A percentile compares a stretch with the other conserved stretches of the same genome.
Conservation (phyloP, 1,140 invertebrate genomes). For the Heliconius melpomene region DNA sequence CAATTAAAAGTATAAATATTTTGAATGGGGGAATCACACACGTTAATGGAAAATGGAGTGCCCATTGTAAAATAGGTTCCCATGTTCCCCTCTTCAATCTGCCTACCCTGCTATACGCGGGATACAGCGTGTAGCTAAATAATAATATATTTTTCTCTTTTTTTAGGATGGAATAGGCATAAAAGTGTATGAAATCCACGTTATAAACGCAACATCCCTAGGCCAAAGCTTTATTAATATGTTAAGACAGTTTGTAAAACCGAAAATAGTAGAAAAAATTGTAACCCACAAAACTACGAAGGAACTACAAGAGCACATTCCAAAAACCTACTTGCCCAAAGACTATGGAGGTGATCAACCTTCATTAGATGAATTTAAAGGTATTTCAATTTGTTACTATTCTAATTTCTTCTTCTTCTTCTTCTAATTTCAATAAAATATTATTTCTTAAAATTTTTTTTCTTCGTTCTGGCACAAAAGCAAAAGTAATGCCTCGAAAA, state of each 20-base stretch:
- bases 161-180: constrained; percentile 61
- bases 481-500: too few relatives aligned
- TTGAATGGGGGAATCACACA: too few relatives aligned
- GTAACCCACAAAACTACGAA: constrained; percentile 66
- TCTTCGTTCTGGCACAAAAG: too few relatives aligned
- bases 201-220: constrained; percentile 47
- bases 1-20: too few relatives aligned
- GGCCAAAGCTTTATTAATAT: constrained; percentile 51
- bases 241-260: constrained; percentile 74
- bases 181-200: constrained; percentile 52
- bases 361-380: constrained; percentile 56
- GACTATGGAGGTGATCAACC: constrained; percentile 79
- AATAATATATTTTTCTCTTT: not conserved
- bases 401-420: too few relatives aligned
- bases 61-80: too few relatives aligned
- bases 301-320: constrained; percentile 73
- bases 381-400: constrained; percentile 28
- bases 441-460: too few relatives aligned
- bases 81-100: too few relatives aligned
- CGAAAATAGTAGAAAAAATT: constrained; percentile 74
- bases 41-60: too few relatives aligned
- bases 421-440: too few relatives aligned
- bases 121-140: too few relatives aligned
- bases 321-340: constrained; percentile 76
- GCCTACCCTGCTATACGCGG: too few relatives aligned